Evolutionary conservation across 1,140 invertebrate genomes (phyloP), one percentile per base, ranked within the genome.

Genomic region (Mizuhopecten yessoensis): DNA sequence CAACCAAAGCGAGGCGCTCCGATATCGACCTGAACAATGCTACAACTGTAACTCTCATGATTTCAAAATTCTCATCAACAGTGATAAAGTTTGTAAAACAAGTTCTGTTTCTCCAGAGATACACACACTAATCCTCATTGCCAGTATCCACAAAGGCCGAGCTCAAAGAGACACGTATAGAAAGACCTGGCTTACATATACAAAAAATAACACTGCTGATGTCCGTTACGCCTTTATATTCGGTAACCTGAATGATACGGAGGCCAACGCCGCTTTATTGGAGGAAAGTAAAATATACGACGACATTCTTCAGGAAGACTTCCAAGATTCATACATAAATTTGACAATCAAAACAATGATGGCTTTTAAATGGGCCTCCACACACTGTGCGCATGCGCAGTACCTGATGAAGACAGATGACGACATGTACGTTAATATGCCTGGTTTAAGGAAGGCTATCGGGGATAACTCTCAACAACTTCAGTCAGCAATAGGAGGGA

Each of bases 401-500:
- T 94, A 49, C 93, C 87, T 95, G 17, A 87, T 94, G 34, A 95
- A 95, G 92, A 91, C 88, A 7, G 94, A 95, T 45, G 93, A 94
- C 33, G 94, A 95, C 86, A 88, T 92, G 49, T 94, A 90, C 75
- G 88, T 95, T 2, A 92, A 94, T 88, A 34, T 94, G 7, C 93
- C 93, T 15, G 33, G n/a, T 15, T 23, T 96, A 0, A 17, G 94
- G 33, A 39, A 90, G 86, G 33, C 89, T 34, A 29, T 94, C 0
- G 88, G 87, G 9, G 86, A 87, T n/a, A 75, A 91, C n/a, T 49
- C 87, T 17, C 34, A 86, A 17, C 23, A 33, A 1, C 87, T 92
- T 42, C 49, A 92, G 42, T 89, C 45, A 15, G 87, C 92, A 3
- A 89, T 94, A 20, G 93, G 90, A 33, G 93, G 94, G 3, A 10